Evolutionary conservation across 2,113 vertebrate species (phyloP), one percentile per base, ranked within the genome.

Genomic region (Cyanoliseus patagonus): DNA sequence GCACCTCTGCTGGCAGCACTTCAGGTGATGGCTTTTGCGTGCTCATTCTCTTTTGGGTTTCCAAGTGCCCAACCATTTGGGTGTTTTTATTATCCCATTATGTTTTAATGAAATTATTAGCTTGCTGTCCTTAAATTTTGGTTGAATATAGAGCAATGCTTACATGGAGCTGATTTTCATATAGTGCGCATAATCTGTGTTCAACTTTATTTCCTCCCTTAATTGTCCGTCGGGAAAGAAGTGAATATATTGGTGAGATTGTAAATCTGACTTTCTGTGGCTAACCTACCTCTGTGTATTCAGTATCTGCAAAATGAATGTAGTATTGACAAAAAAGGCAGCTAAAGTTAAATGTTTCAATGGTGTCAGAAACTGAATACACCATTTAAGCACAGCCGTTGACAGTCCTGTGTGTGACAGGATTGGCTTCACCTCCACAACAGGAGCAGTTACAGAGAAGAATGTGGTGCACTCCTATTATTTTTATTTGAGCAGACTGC

Each of bases 321-420:
- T 59, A 19, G 6, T 51, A 27, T 14, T 4, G 2, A 55, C 17
- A 42, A 28, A 86, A 68, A 69, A 88, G 62, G 57, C 57, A 61
- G 67, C 22, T 62, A 1, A 52, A 75, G 13, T 28, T 11, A 13
- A 68, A 55, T 17, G 17, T 70, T 77, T 84, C 17, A 57, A 1
- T 30, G 24, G 6, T 53, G 11, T 35, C 30, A 31, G 20, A 49
- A 86, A 42, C 33, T 13, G 68, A 73, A 47, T 6, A 11, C 10
- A 1, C 13, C 1, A 2, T 2, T 2, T 33, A 72, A 42, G 52
- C 10, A 1, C 14, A 52, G 61, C 28, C 33, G 23, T 3, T 59
- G 37, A 16, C 22, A 27, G 51, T 70, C 41, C 24, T 2, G 5
- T 0, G 1, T 33, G 80, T 83, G 80, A 17, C 63, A 31, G 73